Evolutionary conservation across 2,113 vertebrate species (phyloP).

Genomic region (Trogon surrucura): DNA sequence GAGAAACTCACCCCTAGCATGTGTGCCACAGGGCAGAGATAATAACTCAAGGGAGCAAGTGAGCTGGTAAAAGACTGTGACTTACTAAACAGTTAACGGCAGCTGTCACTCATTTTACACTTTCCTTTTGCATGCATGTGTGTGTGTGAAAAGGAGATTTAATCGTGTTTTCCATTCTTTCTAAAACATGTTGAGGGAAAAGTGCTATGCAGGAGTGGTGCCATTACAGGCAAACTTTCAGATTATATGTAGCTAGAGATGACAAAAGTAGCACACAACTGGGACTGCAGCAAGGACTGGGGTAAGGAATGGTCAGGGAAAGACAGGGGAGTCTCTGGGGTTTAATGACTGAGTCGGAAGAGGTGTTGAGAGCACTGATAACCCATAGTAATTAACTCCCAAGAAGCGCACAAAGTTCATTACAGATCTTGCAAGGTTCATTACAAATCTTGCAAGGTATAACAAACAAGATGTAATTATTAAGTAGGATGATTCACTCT

Average conservation of each 20-base stretch:
- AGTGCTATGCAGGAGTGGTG: not conserved
- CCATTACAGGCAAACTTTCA: not conserved
- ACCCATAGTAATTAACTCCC: not conserved
- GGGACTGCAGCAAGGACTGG: not conserved
- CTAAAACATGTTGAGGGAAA: not conserved
- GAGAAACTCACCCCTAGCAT: not conserved
- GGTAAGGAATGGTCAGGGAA: not conserved
- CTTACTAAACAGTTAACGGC: not conserved
- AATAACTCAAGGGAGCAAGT: not conserved
- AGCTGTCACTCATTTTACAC: not conserved
- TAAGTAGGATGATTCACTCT: not conserved
- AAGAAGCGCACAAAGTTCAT: not conserved
- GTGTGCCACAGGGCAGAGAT: not conserved
- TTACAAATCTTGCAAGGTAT: not conserved
- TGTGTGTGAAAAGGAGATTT: not conserved
- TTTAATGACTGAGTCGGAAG: not conserved
- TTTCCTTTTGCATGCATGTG: not conserved
- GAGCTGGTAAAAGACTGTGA: not conserved
- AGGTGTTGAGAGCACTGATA: not conserved
- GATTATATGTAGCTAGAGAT: not conserved
- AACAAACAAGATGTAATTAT: not conserved
- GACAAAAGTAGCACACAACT: not conserved
- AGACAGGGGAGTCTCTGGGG: not conserved
- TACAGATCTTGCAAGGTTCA: not conserved
- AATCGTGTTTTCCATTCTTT: not conserved